These are phyloP conservation scores for Battus philenor DNA, from an alignment of 1,140 invertebrate genomes.

Conservation along the genomic window DNA sequence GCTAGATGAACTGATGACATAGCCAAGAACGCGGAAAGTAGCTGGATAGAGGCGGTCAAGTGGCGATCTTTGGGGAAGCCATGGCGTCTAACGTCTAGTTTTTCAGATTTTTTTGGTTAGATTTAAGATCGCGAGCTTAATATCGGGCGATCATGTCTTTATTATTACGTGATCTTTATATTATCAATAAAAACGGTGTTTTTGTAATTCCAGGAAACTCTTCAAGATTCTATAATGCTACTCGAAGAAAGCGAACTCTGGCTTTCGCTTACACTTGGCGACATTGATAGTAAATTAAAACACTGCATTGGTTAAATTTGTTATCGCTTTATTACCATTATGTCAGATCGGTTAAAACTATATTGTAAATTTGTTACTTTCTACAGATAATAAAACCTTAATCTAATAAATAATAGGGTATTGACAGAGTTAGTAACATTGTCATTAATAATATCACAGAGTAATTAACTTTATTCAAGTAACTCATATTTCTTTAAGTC, in stretches of 20 bases:
- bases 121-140: too few relatives aligned
- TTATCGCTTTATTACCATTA: constrained; percentile 34
- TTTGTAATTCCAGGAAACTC: constrained; percentile 31
- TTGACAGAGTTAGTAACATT: constrained; percentile 37
- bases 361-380: constrained; percentile 22
- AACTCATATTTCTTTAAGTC: constrained; percentile 19
- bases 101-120: too few relatives aligned
- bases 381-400: constrained; percentile 24
- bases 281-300: constrained; percentile 50
- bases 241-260: constrained; percentile 49
- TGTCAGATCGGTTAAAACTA: constrained; percentile 34
- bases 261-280: constrained; percentile 37
- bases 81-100: too few relatives aligned
- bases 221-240: constrained; percentile 33
- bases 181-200: too few relatives aligned
- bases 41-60: too few relatives aligned
- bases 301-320: constrained; percentile 55
- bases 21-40: too few relatives aligned
- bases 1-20: too few relatives aligned
- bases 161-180: too few relatives aligned
- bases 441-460: constrained; percentile 58
- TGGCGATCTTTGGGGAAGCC: too few relatives aligned
- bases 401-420: constrained; percentile 17
- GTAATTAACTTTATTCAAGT: constrained; percentile 40
- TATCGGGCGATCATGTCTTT: too few relatives aligned